Evolutionary conservation across 2,888 invertebrate species (phyloP), one percentile per base, ranked within the genome.

Genomic region (Muscina levida): DNA sequence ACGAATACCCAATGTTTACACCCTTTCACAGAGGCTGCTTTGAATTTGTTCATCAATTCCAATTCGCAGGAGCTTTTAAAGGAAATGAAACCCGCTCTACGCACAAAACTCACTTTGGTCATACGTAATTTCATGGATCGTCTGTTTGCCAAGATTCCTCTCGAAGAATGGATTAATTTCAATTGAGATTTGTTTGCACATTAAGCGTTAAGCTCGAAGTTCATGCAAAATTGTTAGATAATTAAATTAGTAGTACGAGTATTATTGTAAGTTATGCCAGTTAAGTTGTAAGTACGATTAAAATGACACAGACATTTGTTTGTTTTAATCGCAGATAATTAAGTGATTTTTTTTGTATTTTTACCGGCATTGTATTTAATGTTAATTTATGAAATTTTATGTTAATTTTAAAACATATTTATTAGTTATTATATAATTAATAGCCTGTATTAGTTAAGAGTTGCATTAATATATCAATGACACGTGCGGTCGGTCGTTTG

Each of bases 11-110:
- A n/a, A n/a, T n/a, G n/a, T n/a, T n/a, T n/a, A n/a, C n/a, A 39
- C 13, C 10, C 22, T 53, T 22, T 79, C 82, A 24, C 92, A 96
- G 96, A 96, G 89, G 96, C 96, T 15, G 96, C 96, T 13, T 89
- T 96, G 81, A 96, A 96, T 90, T 91, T 96, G 59, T 96, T 96
- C 91, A 96, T 96, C 89, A 96, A 96, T 90, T 94, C 95, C 1
- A 96, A 96, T 89, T 94, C 95, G 0, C 96, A 96, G 86, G 96
- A 96, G 83, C 91, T 96, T 13, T 90, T 96, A 57, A 95, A 95
- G 87, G 96, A 96, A 91, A 96, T 96, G 96, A 96, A 96, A 87
- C 96, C 96, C 0, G 94, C 95, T 85, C 91, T 96, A 74, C 94
- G 95, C 86, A 92, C 93, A 81, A 96, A 96, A 89, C 91, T 96